These are phyloP conservation scores for Archegozetes longisetosus DNA, from an alignment of 1,140 invertebrate species.

Conservation along the genomic window DNA sequence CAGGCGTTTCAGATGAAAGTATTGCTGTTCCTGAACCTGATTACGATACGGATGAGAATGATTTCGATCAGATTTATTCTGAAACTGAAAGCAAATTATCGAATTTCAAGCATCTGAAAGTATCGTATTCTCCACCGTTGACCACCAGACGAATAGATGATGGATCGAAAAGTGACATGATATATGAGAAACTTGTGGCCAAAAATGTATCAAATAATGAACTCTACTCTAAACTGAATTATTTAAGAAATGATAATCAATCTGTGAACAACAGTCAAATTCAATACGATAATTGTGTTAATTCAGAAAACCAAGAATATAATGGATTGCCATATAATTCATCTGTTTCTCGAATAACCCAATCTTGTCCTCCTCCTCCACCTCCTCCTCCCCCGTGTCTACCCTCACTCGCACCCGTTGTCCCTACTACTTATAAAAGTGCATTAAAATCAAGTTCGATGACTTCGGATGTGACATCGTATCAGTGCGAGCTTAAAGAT, in stretches of 20 bases:
- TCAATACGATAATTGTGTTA: not conserved
- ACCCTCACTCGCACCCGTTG: not conserved
- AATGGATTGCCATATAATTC: not conserved
- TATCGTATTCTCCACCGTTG: not conserved
- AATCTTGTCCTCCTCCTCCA: constrained; percentile 12
- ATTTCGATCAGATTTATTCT: not conserved
- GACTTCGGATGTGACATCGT: constrained; percentile 4
- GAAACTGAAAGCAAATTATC: not conserved
- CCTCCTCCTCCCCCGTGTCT: not conserved
- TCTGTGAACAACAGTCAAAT: not conserved
- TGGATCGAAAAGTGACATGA: not conserved
- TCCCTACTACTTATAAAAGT: not conserved
- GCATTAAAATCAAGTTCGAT: not conserved
- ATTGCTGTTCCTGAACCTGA: constrained; percentile 18
- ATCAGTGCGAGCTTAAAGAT: constrained; percentile 9
- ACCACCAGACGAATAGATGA: constrained; percentile 6
- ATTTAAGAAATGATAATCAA: constrained; percentile 1
- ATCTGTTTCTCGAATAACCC: not conserved
- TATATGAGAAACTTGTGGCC: not conserved
- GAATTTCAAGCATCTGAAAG: constrained; percentile 10
- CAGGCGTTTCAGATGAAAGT: not conserved
- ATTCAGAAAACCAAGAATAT: not conserved
- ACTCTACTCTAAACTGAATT: constrained; percentile 10
- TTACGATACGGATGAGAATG: constrained; percentile 14
- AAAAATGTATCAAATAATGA: not conserved